Evolutionary conservation across 2,797 vertebrate species (phyloP).

Genomic region (Semotilus atromaculatus): DNA sequence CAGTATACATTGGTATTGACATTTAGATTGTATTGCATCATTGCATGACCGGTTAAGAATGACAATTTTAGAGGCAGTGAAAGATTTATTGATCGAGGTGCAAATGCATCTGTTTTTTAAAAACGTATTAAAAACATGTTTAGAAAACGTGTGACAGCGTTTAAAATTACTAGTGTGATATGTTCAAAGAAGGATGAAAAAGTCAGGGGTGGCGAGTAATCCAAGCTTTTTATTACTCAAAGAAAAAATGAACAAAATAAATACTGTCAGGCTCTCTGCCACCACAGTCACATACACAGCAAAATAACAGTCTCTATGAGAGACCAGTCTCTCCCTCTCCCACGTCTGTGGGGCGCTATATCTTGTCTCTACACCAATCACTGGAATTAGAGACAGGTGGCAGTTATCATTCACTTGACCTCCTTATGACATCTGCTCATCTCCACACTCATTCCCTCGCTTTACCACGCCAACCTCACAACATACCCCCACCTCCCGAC

Average conservation of each 20-base stretch:
- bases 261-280: neutral
- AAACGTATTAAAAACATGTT: neutral
- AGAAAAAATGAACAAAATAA: neutral
- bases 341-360: neutral
- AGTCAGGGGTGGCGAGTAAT: neutral
- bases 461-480: neutral
- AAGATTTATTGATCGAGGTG: neutral
- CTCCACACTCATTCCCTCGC: neutral
- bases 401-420: neutral
- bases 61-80: neutral
- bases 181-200: too few species aligned
- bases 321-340: neutral
- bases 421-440: neutral
- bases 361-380: neutral
- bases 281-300: neutral
- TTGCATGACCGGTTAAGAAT: neutral
- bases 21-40: neutral
- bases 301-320: neutral
- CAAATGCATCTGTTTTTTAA: neutral
- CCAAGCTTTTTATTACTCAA: too few species aligned
- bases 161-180: too few species aligned
- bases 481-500: too few species aligned
- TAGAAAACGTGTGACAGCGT: conserved; percentile 61
- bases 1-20: neutral
- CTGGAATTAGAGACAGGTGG: neutral